Conservation (phyloP, 2,113 vertebrate species). For the Passer domesticus region DNA sequence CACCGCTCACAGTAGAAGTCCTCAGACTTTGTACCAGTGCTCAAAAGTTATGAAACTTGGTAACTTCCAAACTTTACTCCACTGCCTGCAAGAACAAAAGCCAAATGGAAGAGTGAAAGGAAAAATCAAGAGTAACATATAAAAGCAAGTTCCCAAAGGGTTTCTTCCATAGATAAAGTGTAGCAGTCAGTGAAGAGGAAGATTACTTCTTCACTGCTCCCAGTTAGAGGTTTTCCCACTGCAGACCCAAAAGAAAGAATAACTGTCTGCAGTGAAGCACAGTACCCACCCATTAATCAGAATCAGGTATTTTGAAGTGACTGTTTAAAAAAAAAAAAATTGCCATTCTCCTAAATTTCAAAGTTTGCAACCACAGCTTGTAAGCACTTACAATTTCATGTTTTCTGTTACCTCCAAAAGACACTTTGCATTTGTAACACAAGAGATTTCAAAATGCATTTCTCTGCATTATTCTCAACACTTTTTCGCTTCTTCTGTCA, state of each 20-base stretch:
- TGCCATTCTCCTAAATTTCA: neutral
- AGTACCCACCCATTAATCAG: neutral
- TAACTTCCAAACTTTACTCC: neutral
- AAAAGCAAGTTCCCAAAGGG: neutral
- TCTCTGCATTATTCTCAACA: neutral
- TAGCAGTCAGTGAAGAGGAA: neutral
- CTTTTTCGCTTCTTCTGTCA: neutral
- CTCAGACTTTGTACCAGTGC: neutral
- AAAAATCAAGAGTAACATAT: neutral
- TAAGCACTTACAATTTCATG: neutral
- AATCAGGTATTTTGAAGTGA: neutral
- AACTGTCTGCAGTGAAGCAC: neutral
- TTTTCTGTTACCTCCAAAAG: neutral
- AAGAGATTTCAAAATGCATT: neutral
- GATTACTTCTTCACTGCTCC: neutral
- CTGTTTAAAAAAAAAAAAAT: neutral
- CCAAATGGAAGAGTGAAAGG: neutral
- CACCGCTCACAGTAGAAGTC: fast-evolving
- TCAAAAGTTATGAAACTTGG: neutral
- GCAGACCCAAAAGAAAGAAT: neutral
- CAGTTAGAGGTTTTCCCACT: neutral
- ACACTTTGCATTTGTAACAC: neutral
- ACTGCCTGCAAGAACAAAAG: neutral
- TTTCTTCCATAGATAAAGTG: neutral
- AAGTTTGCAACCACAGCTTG: neutral